A percentile compares a stretch with the other conserved stretches of the same genome.
phyloP scores from a whole-genome alignment of 2,113 vertebrate genomes.

The Ovibos moschatus region DNA sequence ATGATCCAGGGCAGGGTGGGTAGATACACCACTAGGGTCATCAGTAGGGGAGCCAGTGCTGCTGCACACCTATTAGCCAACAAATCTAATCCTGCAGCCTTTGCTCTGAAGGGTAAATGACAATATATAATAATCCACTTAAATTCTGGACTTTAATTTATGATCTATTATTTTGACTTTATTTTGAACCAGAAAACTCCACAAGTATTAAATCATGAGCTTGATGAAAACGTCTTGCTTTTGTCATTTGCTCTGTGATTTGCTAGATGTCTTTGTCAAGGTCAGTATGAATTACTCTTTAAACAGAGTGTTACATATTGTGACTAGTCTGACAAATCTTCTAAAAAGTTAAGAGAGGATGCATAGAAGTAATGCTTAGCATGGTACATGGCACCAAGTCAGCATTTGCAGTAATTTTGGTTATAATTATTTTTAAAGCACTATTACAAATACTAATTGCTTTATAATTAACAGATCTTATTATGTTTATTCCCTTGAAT shows the following conservation, averaged over 20 bases:
- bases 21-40: slow-evolving; percentile 69
- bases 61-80: slow-evolving; percentile 81
- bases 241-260: not conserved
- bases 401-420: not conserved
- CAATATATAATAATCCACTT: not conserved
- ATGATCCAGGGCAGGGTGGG: slow-evolving; percentile 75
- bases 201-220: not conserved
- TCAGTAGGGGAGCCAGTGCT: slow-evolving; percentile 81
- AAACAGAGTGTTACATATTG: not conserved
- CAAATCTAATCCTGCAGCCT: slow-evolving; percentile 77
- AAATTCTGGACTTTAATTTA: not conserved
- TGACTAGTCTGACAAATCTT: not conserved
- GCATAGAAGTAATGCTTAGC: not conserved
- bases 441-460: not conserved
- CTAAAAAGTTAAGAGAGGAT: not conserved
- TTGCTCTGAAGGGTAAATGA: slow-evolving; percentile 75
- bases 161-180: not conserved
- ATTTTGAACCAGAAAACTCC: not conserved
- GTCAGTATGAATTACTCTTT: not conserved
- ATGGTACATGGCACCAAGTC: not conserved
- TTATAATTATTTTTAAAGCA: not conserved
- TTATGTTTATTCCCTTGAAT: not conserved
- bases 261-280: not conserved
- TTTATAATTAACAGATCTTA: not conserved
- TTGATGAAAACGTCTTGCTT: not conserved